A percentile compares a stretch with the other conserved stretches of the same genome.
phyloP scores from a whole-genome alignment of 2,797 vertebrate species.

The Cuniculus paca region DNA sequence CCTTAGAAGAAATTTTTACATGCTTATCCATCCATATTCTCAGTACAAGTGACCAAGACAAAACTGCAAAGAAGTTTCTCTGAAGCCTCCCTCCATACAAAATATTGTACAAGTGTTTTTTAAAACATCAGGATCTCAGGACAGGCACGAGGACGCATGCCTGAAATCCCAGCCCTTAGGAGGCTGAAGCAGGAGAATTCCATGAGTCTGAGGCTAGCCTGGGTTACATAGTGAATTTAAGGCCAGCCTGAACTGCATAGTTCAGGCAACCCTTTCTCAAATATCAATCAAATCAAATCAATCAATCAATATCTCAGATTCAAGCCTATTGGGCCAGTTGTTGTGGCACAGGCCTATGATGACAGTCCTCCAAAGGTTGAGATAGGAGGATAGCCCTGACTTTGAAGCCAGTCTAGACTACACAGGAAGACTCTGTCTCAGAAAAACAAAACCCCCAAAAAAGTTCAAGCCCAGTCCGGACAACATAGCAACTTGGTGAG shows the following conservation, averaged over 20 bases:
- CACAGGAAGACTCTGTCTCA: not conserved
- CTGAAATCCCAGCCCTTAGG: not conserved
- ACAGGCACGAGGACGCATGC: not conserved
- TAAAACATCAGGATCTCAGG: not conserved
- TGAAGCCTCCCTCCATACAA: not conserved
- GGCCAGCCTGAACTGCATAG: not conserved
- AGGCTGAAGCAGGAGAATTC: not conserved
- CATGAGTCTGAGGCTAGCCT: not conserved
- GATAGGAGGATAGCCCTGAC: not conserved
- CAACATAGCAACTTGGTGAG: not conserved
- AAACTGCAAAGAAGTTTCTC: not conserved
- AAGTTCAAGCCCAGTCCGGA: not conserved
- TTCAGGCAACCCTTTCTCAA: not conserved
- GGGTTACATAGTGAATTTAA: not conserved
- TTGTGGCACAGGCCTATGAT: not conserved
- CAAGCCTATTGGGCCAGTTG: not conserved
- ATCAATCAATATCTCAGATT: not conserved
- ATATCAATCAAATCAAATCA: not conserved
- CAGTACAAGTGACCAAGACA: not conserved
- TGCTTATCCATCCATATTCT: not conserved
- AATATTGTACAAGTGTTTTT: not conserved
- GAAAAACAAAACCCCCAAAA: not conserved
- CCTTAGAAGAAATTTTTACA: not conserved
- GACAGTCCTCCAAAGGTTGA: not conserved
- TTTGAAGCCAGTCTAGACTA: not conserved